phyloP scores from a whole-genome alignment of 2,797 vertebrate genomes.

The Pseudomugil gertrudae region DNA sequence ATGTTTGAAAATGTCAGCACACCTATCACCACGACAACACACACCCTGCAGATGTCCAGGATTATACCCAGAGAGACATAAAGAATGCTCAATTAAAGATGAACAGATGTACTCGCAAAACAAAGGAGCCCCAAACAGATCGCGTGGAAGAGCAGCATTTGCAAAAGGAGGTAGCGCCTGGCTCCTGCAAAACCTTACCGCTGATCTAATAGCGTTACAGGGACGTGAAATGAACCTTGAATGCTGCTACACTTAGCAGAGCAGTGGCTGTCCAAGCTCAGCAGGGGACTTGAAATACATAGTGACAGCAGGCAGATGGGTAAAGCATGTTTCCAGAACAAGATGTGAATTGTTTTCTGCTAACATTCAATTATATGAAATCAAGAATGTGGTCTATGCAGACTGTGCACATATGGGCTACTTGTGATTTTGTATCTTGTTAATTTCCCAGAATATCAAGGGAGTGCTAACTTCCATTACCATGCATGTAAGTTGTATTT shows the following conservation, averaged over 20 bases:
- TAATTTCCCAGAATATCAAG: slow-evolving; percentile 43
- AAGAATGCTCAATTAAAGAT: slow-evolving; percentile 45
- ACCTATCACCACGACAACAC: slow-evolving; percentile 10
- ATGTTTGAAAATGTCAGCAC: slow-evolving; percentile 16
- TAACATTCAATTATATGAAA: slow-evolving; percentile 46
- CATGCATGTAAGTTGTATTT: slow-evolving; percentile 23
- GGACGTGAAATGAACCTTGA: slow-evolving; percentile 74
- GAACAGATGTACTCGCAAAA: slow-evolving; percentile 3
- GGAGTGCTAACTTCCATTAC: slow-evolving; percentile 26
- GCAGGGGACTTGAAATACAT: slow-evolving; percentile 57
- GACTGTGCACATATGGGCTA: slow-evolving; percentile 14
- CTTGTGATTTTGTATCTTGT: slow-evolving; percentile 35
- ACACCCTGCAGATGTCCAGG: slow-evolving; percentile 2
- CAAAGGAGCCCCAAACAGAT: slow-evolving; percentile 23
- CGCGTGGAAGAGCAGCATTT: slow-evolving; percentile 33
- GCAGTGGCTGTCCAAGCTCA: slow-evolving; percentile 50
- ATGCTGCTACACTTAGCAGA: slow-evolving; percentile 60
- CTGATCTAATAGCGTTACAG: slow-evolving; percentile 59
- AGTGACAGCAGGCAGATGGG: slow-evolving; percentile 54
- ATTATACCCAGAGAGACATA: slow-evolving; percentile 11
- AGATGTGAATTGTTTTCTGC: slow-evolving; percentile 33
- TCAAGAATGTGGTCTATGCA: slow-evolving; percentile 41
- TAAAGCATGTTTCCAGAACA: slow-evolving; percentile 43
- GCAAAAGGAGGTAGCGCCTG: slow-evolving; percentile 41
- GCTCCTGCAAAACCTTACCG: slow-evolving; percentile 22